Base-by-base conservation (phyloP, 2,113 vertebrate genomes). In the Natator depressus region DNA sequence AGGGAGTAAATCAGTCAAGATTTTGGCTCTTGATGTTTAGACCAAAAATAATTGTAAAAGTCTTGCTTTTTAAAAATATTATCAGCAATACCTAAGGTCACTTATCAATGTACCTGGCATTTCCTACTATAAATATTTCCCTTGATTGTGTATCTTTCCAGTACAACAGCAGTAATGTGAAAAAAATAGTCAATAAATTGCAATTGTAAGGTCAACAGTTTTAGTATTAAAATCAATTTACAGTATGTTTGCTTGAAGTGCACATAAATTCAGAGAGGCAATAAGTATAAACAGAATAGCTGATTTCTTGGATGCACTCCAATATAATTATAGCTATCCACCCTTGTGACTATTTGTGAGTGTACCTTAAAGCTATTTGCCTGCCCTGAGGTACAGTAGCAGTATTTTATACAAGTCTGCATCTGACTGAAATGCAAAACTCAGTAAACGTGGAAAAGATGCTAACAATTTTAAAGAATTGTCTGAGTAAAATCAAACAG, bases 271-370 rank as follows among this genome's bases (percentile, higher is more conserved):
- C 98, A 99, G 98, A 99, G 98, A 98, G 96, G 98, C 98, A 98
- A 98, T 97, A 98, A 98, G 97, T 99, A 98, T 99, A 99, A 99
- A 99, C 98, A 98, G 99, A 98, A 99, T 97, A 96, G 97, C 96
- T 97, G 97, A 98, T 98, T 98, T 98, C 95, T 98, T 98, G 98
- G 98, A 98, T 98, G 96, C 94, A 90, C 96, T 99, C 99, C 99
- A 99, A 99, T 99, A 98, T 99, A 99, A 99, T 99, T 99, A 99
- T 98, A 99, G 98, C 94, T 99, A 97, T 99, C 99, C 99, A 99
- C 99, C 99, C 98, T 99, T 98, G 99, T 99, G 99, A 99, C 99
- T 98, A 97, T 98, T 98, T 98, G 97, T 98, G 98, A 98, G 98
- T 98, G 98, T 98, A 98, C 99, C 98, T 99, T 97, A 98, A 98